Base-by-base conservation (phyloP, 2,113 vertebrate genomes). In the Accipiter cooperii region DNA sequence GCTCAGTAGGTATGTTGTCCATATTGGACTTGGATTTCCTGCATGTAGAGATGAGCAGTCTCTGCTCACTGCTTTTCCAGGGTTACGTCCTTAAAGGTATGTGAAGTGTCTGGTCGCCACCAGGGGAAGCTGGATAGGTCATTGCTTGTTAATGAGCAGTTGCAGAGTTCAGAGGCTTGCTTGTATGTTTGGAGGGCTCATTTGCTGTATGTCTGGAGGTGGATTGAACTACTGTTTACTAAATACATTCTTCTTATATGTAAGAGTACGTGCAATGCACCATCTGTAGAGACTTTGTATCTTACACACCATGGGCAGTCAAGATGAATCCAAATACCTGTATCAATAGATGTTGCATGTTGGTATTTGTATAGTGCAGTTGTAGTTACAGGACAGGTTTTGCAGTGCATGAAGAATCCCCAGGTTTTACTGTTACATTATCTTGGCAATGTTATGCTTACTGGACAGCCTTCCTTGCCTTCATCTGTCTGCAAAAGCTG, bases 101-200 rank as follows among this genome's bases (percentile, higher is more conserved):
- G 34, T 40, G 33, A 70, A 26, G 11, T 22, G 17, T 52, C 20
- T 87, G 9, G 7, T 33, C 12, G 9, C 9, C 46, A 14, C 13
- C 12, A 61, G 36, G 17, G 26, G 14, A 87, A 52, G 13, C 33
- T 46, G 46, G 8, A 22, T 29, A 66, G 29, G 6, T 49, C 9
- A 14, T 33, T 36, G 13, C 9, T 60, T 69, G 7, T 36, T 87
- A 51, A 69, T 54, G 26, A 54, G 17, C 10, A 18, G 38, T 38
- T 70, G 8, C 29, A 78, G 26, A 52, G 15, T 25, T 15, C 24
- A 77, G n/a, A 42, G 6, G 24, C 5, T 66, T 49, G 14, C 5
- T 68, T 1, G 4, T 38, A 12, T 12, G 6, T 57, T 34, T 65
- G 28, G 28, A 38, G 11, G 9, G 22, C 22, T 58, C 1, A 0